Evolutionary conservation across 2,113 vertebrate genomes (phyloP).

Genomic region (Aldabrachelys gigantea): DNA sequence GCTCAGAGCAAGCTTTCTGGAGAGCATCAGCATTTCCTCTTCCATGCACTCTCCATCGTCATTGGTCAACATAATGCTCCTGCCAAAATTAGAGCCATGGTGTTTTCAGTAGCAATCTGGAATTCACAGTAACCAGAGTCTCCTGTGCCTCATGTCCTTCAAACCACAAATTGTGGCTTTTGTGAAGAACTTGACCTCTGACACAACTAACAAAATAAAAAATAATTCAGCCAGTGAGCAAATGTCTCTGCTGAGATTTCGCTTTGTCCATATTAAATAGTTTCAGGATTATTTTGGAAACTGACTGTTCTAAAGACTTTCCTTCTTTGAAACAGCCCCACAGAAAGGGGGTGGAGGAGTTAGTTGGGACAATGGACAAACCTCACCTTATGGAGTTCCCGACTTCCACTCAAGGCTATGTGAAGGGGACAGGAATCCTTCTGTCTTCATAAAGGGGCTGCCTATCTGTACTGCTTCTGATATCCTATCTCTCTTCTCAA

Average conservation of each 20-base stretch:
- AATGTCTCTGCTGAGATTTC: conserved; percentile 19
- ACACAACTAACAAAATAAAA: not conserved
- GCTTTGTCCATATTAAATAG: not conserved
- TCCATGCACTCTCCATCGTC: not conserved
- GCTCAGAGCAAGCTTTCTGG: not conserved
- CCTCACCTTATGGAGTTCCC: not conserved
- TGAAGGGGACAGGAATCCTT: not conserved
- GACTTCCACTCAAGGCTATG: not conserved
- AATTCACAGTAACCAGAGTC: conserved; percentile 30
- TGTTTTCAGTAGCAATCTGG: not conserved
- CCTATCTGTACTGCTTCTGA: fast-evolving
- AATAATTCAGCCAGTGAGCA: conserved; percentile 12
- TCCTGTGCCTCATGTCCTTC: conserved; percentile 25
- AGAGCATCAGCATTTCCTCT: not conserved
- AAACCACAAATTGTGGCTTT: conserved; percentile 40
- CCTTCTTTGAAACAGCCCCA: not conserved
- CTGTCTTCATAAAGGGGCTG: not conserved
- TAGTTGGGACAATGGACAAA: not conserved
- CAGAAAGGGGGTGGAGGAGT: not conserved
- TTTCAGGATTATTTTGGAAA: not conserved
- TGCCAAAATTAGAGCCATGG: not conserved
- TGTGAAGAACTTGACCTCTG: conserved; percentile 29
- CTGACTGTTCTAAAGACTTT: not conserved
- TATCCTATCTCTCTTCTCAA: not conserved
- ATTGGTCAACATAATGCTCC: not conserved